Base-by-base conservation (phyloP, 2,113 vertebrate species). In the Chlamydotis undulata region DNA sequence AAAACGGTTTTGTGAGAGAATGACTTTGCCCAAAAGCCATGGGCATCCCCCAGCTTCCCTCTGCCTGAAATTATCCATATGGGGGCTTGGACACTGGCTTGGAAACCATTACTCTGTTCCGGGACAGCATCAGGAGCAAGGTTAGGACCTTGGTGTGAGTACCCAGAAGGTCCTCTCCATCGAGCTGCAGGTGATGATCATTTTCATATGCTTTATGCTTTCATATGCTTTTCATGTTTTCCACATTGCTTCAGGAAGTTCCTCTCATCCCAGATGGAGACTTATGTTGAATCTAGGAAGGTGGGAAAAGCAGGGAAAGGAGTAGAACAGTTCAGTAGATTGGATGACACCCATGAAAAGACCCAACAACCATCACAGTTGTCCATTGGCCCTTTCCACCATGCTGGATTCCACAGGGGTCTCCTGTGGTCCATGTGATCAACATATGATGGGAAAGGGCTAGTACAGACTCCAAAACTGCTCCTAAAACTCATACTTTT, bases 1-100 rank as follows among this genome's bases (percentile, higher is more conserved):
- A 49, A 47, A 47, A 35, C 0, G 0, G 25, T 33, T 77, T 9
- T 49, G 43, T 26, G 49, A 55, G 49, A n/a, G 28, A 29, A 80
- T 6, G 41, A 24, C 68, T 65, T 73, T 67, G 45, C 21, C 50
- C 35, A 25, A 5, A 13, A 28, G 39, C n/a, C 43, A 15, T 26
- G 61, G 39, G 22, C 45, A 49, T 31, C 56, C 57, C 75, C 18
- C 49, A 64, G 49, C 60, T 60, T 24, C 4, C 14, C 12, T 76
- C 37, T 4, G 14, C 37, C 82, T 64, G 60, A 55, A 29, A 11
- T 28, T 29, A 9, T 10, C 60, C 43, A 5, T 68, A 8, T 13
- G 26, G 49, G 39, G n/a, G 9, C 39, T 69, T 50, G 41, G 45
- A 14, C 14, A 10, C 53, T 31, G 75, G 47, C 35, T 33, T 37